Conservation (phyloP, 2,888 invertebrate genomes). For the Timema cristinae region DNA sequence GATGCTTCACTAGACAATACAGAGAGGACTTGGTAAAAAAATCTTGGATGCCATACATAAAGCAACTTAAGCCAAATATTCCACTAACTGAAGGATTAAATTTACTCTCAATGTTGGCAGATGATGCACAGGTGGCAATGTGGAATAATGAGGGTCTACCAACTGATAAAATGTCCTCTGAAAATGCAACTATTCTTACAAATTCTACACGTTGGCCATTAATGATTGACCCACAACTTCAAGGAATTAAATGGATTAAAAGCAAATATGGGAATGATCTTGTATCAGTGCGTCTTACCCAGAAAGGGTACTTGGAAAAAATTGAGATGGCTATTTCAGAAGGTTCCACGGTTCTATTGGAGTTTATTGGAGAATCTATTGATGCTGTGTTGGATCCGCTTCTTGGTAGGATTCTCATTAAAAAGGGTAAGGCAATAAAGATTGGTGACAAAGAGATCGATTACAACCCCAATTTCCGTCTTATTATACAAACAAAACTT, state of each 20-base stretch:
- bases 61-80: constrained; percentile 63
- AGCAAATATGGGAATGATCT: constrained; percentile 71
- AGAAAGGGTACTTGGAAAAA: constrained; percentile 76
- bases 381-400: constrained; percentile 90
- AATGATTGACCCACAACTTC: constrained; percentile 90
- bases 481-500: constrained; percentile 87
- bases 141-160: constrained; percentile 96
- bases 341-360: constrained; percentile 75
- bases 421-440: constrained; percentile 76
- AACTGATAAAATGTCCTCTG: constrained; percentile 88
- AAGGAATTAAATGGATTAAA: constrained; percentile 95
- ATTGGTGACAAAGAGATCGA: constrained; percentile 93
- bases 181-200: constrained; percentile 88
- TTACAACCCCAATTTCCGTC: constrained; percentile 73
- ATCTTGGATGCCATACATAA: constrained; percentile 77
- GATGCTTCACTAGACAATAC: constrained; percentile 85
- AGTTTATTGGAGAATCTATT: constrained; percentile 83
- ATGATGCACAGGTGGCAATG: constrained; percentile 85
- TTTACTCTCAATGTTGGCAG: constrained; percentile 79
- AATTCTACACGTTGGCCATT: constrained; percentile 90
- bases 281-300: constrained; percentile 64
- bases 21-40: constrained; percentile 71
- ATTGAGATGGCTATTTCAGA: constrained; percentile 72
- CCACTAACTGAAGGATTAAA: constrained; percentile 76
- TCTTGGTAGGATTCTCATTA: constrained; percentile 80